Conservation (phyloP, 1,140 invertebrate species). For the Hyles vespertilio region DNA sequence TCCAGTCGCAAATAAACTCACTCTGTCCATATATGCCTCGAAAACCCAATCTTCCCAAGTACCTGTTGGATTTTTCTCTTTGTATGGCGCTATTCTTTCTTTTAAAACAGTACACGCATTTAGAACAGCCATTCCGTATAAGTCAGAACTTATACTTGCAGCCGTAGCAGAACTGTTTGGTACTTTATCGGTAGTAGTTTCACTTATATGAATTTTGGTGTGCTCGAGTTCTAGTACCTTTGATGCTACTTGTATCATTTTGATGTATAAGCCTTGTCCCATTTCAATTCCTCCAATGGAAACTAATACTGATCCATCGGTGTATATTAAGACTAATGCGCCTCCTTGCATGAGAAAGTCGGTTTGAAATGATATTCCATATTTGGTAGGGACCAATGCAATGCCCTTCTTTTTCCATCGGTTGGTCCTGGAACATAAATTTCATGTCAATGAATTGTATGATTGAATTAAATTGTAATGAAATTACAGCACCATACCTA, state of each 20-base stretch:
- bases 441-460: neutral
- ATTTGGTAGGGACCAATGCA: conserved; percentile 69
- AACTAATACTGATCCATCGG: conserved; percentile 78
- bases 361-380: conserved; percentile 60
- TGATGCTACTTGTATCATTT: conserved; percentile 77
- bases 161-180: conserved; percentile 82
- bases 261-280: conserved; percentile 83
- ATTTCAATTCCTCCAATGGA: conserved; percentile 83
- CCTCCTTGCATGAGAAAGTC: conserved; percentile 59
- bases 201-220: conserved; percentile 79
- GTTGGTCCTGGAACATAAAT: conserved; percentile 50
- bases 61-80: conserved; percentile 72
- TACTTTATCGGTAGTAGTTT: conserved; percentile 82
- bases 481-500: conserved; percentile 46
- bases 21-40: conserved; percentile 77
- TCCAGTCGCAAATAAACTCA: conserved; percentile 79
- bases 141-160: conserved; percentile 80
- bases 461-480: too few species aligned
- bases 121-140: conserved; percentile 82
- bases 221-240: conserved; percentile 75
- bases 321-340: conserved; percentile 78
- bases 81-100: conserved; percentile 76
- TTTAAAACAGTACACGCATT: conserved; percentile 78
- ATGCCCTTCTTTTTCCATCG: conserved; percentile 77
- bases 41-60: conserved; percentile 80